Conservation (phyloP, 2,113 vertebrate species). For the Ceyx melanurus region DNA sequence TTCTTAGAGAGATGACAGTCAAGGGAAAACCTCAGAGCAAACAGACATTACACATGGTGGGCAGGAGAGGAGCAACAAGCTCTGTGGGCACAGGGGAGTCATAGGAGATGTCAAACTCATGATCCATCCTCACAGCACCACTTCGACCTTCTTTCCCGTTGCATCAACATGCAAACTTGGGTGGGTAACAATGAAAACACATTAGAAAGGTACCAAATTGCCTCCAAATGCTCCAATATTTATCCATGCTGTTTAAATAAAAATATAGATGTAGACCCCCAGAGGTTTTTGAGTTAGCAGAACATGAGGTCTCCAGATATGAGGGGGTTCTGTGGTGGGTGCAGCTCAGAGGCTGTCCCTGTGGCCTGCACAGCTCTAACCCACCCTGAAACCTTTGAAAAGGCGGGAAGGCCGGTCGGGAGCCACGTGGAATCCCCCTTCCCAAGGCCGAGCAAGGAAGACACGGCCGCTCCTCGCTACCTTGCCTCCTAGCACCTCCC, state of each 20-base stretch:
- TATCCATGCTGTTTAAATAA: neutral
- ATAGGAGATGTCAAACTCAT: neutral
- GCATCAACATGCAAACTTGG: neutral
- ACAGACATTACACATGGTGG: neutral
- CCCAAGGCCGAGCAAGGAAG: too few relatives aligned
- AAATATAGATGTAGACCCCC: neutral
- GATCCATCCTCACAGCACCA: neutral
- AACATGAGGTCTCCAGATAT: accelerated
- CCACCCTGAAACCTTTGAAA: neutral
- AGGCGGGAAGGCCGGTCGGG: neutral
- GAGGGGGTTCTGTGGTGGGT: accelerated
- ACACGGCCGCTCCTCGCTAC: neutral
- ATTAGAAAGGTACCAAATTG: accelerated
- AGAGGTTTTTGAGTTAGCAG: neutral
- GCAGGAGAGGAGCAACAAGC: accelerated
- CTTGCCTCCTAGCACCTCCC: neutral
- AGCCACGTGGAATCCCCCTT: neutral
- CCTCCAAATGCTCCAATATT: accelerated
- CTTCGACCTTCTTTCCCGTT: neutral
- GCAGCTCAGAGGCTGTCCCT: accelerated
- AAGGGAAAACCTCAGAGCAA: neutral
- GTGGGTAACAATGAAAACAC: neutral
- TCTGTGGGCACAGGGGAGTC: neutral
- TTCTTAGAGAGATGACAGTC: neutral
- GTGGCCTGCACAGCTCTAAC: neutral